Conservation (phyloP, 2,888 invertebrate genomes). For the Folsomia candida region DNA sequence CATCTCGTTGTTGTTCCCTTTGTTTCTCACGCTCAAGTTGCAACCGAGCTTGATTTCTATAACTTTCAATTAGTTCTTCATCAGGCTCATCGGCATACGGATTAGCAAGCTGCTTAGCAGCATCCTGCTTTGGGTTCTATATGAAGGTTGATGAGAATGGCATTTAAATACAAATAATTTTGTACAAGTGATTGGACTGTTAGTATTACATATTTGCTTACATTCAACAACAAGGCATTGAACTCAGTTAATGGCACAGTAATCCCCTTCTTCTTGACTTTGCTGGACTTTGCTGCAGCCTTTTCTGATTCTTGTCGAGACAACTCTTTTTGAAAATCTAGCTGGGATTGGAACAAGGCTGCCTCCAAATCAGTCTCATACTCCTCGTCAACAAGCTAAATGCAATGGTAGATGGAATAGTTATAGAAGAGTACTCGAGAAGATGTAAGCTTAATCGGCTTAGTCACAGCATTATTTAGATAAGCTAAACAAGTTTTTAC, state of each 20-base stretch:
- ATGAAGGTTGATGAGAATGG: background rate
- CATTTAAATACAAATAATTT: background rate
- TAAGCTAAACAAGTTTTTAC: too few species aligned
- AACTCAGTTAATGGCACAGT: slow-evolving; percentile 74
- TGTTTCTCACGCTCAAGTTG: slow-evolving; percentile 43
- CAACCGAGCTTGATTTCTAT: slow-evolving; percentile 41
- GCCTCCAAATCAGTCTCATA: slow-evolving; percentile 62
- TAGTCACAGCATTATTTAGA: too few species aligned
- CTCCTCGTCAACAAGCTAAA: slow-evolving; percentile 61
- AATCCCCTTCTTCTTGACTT: slow-evolving; percentile 64
- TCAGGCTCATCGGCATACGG: slow-evolving; percentile 15
- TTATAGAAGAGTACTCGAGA: background rate
- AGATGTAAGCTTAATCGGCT: too few species aligned
- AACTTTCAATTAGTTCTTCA: slow-evolving; percentile 39
- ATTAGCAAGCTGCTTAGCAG: too few species aligned
- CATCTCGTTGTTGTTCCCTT: slow-evolving; percentile 33
- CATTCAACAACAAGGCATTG: slow-evolving; percentile 56
- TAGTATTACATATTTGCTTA: slow-evolving; percentile 55
- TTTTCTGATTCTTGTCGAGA: slow-evolving; percentile 52
- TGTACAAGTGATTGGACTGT: too few species aligned
- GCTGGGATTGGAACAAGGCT: slow-evolving; percentile 72
- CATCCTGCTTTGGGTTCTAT: too few species aligned
- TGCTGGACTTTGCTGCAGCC: slow-evolving; percentile 53
- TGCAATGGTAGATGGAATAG: background rate
- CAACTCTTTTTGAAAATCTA: slow-evolving; percentile 65